phyloP scores from a whole-genome alignment of 2,888 invertebrate genomes.

The Elysia crispata region DNA sequence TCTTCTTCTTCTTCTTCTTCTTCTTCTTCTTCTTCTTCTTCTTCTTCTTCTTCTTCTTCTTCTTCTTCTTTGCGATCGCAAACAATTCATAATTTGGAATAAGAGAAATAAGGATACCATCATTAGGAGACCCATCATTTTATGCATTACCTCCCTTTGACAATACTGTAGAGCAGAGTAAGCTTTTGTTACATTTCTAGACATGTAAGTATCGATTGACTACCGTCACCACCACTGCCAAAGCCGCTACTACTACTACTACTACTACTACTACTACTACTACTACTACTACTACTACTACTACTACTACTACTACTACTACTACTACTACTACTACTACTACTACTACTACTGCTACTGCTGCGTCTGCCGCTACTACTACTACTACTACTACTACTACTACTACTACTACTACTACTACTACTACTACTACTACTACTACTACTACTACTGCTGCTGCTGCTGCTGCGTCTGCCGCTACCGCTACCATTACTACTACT shows the following conservation, averaged over 20 bases:
- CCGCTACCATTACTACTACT: too few species aligned
- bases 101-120: not conserved
- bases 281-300: constrained; percentile 32
- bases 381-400: not conserved
- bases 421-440: too few species aligned
- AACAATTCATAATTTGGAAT: not conserved
- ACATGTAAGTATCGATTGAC: too few species aligned
- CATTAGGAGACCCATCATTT: not conserved
- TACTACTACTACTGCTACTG: not conserved
- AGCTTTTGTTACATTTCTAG: too few species aligned
- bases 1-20: constrained; percentile 19
- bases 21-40: constrained; percentile 24
- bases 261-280: constrained; percentile 32
- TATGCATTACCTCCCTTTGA: not conserved
- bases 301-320: constrained; percentile 32
- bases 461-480: too few species aligned
- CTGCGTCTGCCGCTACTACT: too few species aligned
- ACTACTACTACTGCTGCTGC: too few species aligned
- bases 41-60: constrained; percentile 6
- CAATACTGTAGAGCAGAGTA: too few species aligned
- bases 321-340: constrained; percentile 31
- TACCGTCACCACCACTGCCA: not conserved
- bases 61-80: not conserved
- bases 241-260: constrained; percentile 21
- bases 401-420: too few species aligned